Base-by-base conservation (phyloP, 2,113 vertebrate species). In the Oncorhynchus gorbuscha region DNA sequence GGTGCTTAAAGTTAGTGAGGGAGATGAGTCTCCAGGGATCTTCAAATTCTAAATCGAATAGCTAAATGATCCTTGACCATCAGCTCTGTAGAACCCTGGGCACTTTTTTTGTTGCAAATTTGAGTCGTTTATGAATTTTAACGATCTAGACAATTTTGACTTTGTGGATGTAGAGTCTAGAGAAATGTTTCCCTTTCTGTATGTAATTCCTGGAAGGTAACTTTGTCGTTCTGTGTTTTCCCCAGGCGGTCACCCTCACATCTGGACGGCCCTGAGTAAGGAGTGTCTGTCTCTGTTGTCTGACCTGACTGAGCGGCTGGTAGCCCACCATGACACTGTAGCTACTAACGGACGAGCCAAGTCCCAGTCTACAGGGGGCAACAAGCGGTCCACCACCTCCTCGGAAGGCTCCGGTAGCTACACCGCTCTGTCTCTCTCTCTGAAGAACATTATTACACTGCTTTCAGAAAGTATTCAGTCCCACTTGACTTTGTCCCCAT, bases 221-320 rank as follows among this genome's bases (percentile, higher is more conserved):
- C 14, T 7, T 35, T 35, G 32, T 5, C 20, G n/a, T 64, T 64
- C 20, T 64, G 9, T 64, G 20, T 71, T 35, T 78, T 39, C 72
- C 5, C 13, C 85, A 99, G 98, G 98, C 79, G 97, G 98, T 26
- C 97, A 99, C 84, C 95, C 98, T 1, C 95, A 99, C 82, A 97
- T 96, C 82, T 99, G 98, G 98, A 94, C 94, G 26, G 95, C 96
- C 0, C 94, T 99, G 86, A 97, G 94, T 71, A 91, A 86, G 73
- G 97, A 97, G 86, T 99, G 98, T 81, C 85, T 99, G 88, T 94
- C 84, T 76, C 91, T 99, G 77, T 86, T 99, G 73, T 90, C 83
- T 48, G 95, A 95, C 79, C 92, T 99, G 83, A 98, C 96, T 26
- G 95, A 95, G 83, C 95, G 95, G 77, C 93, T 99, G 55, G 81